Conservation (phyloP, 2,113 vertebrate species). For the Symphodus melops region DNA sequence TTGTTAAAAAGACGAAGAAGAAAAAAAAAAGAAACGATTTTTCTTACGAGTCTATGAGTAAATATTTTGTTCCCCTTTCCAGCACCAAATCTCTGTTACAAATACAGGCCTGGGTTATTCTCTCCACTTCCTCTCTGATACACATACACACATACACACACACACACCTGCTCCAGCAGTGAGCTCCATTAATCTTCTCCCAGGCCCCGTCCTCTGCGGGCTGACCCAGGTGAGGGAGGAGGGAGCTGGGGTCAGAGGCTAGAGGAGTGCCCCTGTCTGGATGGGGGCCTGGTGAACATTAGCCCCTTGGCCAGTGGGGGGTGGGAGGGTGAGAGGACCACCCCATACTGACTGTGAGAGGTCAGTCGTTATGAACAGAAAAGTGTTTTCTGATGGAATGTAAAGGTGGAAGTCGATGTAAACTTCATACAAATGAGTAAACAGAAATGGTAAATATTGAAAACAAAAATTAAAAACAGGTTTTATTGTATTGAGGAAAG, state of each 20-base stretch:
- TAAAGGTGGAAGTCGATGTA: constrained; percentile 1
- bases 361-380: constrained; percentile 45
- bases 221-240: constrained; percentile 74
- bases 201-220: constrained; percentile 68
- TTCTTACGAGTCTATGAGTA: not conserved
- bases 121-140: not conserved
- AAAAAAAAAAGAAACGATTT: too few relatives aligned
- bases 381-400: constrained; percentile 37
- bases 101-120: constrained; percentile 1
- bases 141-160: constrained; percentile 38
- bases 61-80: constrained; percentile 4
- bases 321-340: constrained; percentile 49
- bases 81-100: not conserved
- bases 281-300: constrained; percentile 70
- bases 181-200: constrained; percentile 79
- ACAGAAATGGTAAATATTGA: too few relatives aligned
- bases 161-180: constrained; percentile 62
- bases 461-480: too few relatives aligned
- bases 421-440: not conserved
- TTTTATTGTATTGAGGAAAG: not conserved
- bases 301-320: constrained; percentile 67
- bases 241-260: constrained; percentile 70
- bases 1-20: too few relatives aligned
- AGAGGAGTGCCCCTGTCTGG: constrained; percentile 66
- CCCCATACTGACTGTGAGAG: constrained; percentile 48